Conservation (phyloP, 2,888 invertebrate species). For the Chesias legatella region DNA sequence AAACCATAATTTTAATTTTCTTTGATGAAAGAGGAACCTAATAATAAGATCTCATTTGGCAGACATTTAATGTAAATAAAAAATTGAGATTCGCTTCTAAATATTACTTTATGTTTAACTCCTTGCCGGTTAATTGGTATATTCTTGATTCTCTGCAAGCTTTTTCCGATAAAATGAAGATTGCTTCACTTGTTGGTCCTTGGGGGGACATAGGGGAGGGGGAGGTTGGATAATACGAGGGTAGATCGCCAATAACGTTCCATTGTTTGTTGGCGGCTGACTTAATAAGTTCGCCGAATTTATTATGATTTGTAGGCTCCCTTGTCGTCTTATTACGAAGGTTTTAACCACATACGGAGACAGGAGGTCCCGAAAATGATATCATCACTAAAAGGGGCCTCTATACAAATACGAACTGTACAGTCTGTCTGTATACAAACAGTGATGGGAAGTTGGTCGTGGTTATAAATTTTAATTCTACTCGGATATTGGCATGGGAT, state of each 20-base stretch:
- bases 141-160: constrained; percentile 61
- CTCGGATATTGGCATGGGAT: too few relatives aligned
- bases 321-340: constrained; percentile 69
- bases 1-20: too few relatives aligned
- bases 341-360: constrained; percentile 52
- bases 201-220: constrained; percentile 36
- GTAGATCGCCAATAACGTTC: constrained; percentile 76
- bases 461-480: too few relatives aligned
- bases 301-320: constrained; percentile 76
- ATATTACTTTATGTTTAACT: constrained; percentile 31
- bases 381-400: not conserved
- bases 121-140: constrained; percentile 68
- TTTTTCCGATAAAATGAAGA: constrained; percentile 73
- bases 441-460: too few relatives aligned
- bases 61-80: too few relatives aligned
- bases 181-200: constrained; percentile 62
- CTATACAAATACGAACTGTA: too few relatives aligned
- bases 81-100: too few relatives aligned
- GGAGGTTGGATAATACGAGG: constrained; percentile 66
- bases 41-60: too few relatives aligned
- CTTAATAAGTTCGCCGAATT: constrained; percentile 77
- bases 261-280: constrained; percentile 77
- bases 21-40: too few relatives aligned
- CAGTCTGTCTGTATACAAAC: too few relatives aligned
- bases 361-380: not conserved